A percentile compares a stretch with the other conserved stretches of the same genome.
Conservation (phyloP, 2,888 invertebrate species). For the Eledone cirrhosa region DNA sequence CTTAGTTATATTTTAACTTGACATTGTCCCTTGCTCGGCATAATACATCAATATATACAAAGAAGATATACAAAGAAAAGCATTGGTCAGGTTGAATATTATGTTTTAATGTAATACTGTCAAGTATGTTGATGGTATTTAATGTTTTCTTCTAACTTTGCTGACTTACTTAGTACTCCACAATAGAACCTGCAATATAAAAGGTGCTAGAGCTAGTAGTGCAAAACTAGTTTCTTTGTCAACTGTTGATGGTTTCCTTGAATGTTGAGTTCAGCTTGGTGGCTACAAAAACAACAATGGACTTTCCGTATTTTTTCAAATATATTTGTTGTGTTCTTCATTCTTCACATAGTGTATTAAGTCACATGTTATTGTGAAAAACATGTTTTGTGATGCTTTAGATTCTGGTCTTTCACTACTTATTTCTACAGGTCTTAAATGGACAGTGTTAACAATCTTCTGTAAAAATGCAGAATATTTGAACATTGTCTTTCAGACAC, state of each 20-base stretch:
- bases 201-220: conserved; percentile 21
- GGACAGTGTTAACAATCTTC: conserved; percentile 7
- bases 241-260: conserved; percentile 11
- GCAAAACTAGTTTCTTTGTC: neutral
- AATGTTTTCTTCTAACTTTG: no score
- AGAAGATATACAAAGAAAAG: no score
- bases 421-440: conserved; percentile 2
- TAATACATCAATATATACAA: no score
- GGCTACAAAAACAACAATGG: conserved; percentile 17
- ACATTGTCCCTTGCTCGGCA: no score
- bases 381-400: conserved; percentile 18
- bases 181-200: conserved; percentile 14
- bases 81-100: no score
- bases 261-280: conserved; percentile 20
- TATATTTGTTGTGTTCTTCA: conserved; percentile 21
- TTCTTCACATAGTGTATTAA: conserved; percentile 13
- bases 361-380: conserved; percentile 20
- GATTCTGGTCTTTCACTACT: conserved; percentile 22
- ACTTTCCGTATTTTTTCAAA: conserved; percentile 1
- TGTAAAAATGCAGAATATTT: conserved; percentile 3
- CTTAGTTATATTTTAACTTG: no score
- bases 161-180: neutral
- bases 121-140: no score
- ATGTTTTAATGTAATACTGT: no score
- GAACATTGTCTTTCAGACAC: neutral